Evolutionary conservation across 2,113 vertebrate genomes (phyloP), one percentile per base, ranked within the genome.

Genomic region (Psittacara wagleri): DNA sequence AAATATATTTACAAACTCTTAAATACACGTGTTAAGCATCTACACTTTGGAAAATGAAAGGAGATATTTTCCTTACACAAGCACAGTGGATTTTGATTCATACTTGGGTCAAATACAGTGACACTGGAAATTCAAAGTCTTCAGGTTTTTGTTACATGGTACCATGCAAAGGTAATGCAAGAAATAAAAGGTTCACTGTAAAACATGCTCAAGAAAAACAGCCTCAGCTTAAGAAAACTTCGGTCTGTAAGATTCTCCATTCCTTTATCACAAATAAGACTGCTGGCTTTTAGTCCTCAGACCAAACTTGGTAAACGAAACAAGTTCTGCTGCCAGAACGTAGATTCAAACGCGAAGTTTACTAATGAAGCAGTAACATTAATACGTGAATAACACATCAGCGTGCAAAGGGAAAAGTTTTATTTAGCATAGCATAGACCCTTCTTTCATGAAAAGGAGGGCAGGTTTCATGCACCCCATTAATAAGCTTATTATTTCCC

Each of bases 401-500:
- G 70, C 86, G 90, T 95, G 86, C 91, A 96, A 49, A 93, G 92
- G 46, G 88, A 75, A 92, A 96, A 89, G 91, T 92, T 92, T 96
- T 80, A 96, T 96, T 94, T 95, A 96, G 86, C 29, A 43, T 72
- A 57, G 66, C 66, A 87, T 77, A 97, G 96, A 88, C 95, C 91
- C 90, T 95, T 63, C 95, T 96, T 97, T 97, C 96, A 97, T 92
- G 91, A 91, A 96, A 90, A 90, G 59, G 83, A 88, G 90, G 90
- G 74, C 72, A 89, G 46, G 54, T 96, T 94, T 95, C 90, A 77
- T 92, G 93, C 91, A 94, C 94, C 91, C n/a, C 10, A 95, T 96
- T 97, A 96, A 97, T 95, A 95, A 70, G 77, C 91, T 91, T 96
- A 95, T 97, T 97, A 95, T 97, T 96, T 94, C 95, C 95, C 90